Base-by-base conservation (phyloP, 2,113 vertebrate species). In the Pelodiscus sinensis region DNA sequence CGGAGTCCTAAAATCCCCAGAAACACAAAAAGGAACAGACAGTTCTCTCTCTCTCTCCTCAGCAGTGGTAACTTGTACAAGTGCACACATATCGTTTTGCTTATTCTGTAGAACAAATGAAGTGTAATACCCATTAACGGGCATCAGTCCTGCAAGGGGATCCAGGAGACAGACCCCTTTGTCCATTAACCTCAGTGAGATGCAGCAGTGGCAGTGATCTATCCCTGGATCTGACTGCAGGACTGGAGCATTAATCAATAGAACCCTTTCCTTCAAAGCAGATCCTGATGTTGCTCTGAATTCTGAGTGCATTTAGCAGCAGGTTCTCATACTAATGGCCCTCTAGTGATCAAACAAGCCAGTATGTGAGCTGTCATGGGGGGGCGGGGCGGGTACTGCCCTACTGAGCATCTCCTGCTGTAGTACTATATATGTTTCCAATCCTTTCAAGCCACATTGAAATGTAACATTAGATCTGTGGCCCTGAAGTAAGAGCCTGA, bases 341-440 rank as follows among this genome's bases (percentile, higher is more conserved):
- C 96, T 96, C 6, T 87, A 16, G 18, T 93, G 94, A 95, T 97
- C 96, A 96, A 97, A 96, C 96, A 96, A 88, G 96, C 96, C 93
- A 92, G 94, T 92, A 96, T 87, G 93, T 95, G 96, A 97, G 95
- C 92, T 96, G 93, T 94, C 95, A 91, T 85, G 44, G 44, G 44
- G 44, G 44, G 44, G 44, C 5, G 96, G 96, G 96, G 95, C 86
- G 88, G 0, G 1, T 86, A 92, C 93, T 97, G 89, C 86, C 65
- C 92, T 44, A 2, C 75, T 35, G 85, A 96, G 81, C 81, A 93
- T 94, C 77, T 1, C 18, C 56, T 91, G 80, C 94, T 95, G 82
- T 1, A 12, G 93, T 93, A 96, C 90, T 89, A 85, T 91, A 58
- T 93, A 93, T 94, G 85, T 89, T 89, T 58, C 86, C 88, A 85